Base-by-base conservation (phyloP, 1,140 invertebrate species). In the Drosophila tsacasi region DNA sequence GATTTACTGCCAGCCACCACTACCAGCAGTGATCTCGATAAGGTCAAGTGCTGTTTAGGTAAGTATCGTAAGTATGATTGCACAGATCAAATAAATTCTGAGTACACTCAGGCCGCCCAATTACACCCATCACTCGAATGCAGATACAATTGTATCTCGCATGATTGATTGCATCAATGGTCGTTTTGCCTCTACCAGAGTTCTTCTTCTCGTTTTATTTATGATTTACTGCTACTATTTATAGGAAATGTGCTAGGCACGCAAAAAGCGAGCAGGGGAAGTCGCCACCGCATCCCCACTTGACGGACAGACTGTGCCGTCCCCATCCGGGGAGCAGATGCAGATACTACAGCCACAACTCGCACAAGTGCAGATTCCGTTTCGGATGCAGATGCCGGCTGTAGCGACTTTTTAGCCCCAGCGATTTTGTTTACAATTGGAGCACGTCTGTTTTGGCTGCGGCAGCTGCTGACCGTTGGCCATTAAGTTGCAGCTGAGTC, bases 371-470 rank as follows among this genome's bases (percentile, higher is more conserved):
- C 52, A 35, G 50, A 59, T 30, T 58, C 61, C 49, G 37, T 23
- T 46, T 58, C 77, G 55, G 59, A 42, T 58, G 25, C 68, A 62
- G 42, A 63, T n/a, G 61, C 44, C 60, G 50, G 44, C 30, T 27
- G 61, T n/a, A 39, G 61, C 60, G 54, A 32, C 30, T 30, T 37
- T 37, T 46, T 37, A 32, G 66, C 66, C 44, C 40, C 67, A 73
- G 25, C 69, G 57, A 57, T 83, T 81, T 89, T 87, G 84, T 87
- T 87, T 87, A 87, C 84, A 87, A 83, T 87, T 89, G 84, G 61
- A 89, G 84, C 83, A 87, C 84, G 83, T 87, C 76, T 87, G 84
- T 87, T 83, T 86, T 79, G 83, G 83, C 79, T 79, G 82, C 49
- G 76, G 74, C 62, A 71, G 71, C 79, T 76, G 83, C 77, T 89